Evolutionary conservation across 2,797 vertebrate species (phyloP).

Genomic region (Alectoris magna): DNA sequence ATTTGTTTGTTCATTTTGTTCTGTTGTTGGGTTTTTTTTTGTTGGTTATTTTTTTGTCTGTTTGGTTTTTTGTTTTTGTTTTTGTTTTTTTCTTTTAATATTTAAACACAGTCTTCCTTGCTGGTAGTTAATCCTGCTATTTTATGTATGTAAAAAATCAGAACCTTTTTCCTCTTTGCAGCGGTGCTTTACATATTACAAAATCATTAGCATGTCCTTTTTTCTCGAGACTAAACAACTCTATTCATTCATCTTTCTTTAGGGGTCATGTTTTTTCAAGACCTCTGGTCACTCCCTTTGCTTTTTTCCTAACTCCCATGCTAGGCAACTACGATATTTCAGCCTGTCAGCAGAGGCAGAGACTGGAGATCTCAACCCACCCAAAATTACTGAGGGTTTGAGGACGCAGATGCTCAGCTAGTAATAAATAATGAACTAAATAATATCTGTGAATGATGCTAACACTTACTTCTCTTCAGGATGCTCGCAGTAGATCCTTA

Average conservation of each 20-base stretch:
- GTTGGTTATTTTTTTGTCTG: not conserved
- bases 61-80: accelerated
- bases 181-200: constrained; percentile 16
- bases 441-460: not conserved
- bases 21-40: too few species aligned
- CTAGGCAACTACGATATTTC: not conserved
- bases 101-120: not conserved
- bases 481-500: not conserved
- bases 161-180: not conserved
- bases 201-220: constrained; percentile 39
- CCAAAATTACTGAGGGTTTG: not conserved
- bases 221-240: constrained; percentile 37
- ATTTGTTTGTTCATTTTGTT: not conserved
- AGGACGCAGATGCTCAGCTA: not conserved
- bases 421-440: not conserved
- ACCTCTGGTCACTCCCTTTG: constrained; percentile 38
- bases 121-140: not conserved
- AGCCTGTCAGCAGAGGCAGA: constrained; percentile 27
- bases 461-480: not conserved
- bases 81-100: not conserved
- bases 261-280: constrained; percentile 63
- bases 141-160: constrained; percentile 6
- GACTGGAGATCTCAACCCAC: not conserved
- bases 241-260: constrained; percentile 58
- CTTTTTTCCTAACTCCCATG: constrained; percentile 37